Percentiles rank a stretch among this genome's conserved stretches.
These are phyloP conservation scores for Anthonomus grandis DNA, from an alignment of 1,140 invertebrate species.

Conservation along the genomic window DNA sequence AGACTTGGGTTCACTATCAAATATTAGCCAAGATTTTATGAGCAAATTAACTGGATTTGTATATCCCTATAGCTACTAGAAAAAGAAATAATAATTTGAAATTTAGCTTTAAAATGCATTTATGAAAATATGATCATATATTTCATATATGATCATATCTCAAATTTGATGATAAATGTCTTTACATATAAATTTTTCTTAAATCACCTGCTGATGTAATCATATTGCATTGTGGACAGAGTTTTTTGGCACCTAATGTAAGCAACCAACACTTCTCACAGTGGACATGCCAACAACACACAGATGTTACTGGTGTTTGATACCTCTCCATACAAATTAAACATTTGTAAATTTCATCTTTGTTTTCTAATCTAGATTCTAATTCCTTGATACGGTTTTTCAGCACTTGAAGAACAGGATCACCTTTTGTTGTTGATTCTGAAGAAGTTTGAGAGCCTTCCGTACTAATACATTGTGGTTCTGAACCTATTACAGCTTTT, in stretches of 20 bases:
- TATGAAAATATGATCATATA: too few relatives aligned
- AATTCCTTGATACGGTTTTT: conserved; percentile 67
- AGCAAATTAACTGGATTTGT: neutral
- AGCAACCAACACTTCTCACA: conserved; percentile 93
- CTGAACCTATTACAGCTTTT: conserved; percentile 55
- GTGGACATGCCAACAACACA: conserved; percentile 95
- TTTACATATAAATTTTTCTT: conserved; percentile 85
- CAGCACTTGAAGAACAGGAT: conserved; percentile 71
- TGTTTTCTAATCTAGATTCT: conserved; percentile 51
- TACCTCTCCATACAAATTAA: conserved; percentile 86
- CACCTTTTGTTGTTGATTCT: conserved; percentile 43
- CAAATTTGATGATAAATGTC: too few relatives aligned
- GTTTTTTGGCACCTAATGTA: conserved; percentile 84
- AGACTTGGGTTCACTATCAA: too few relatives aligned
- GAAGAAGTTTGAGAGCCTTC: neutral
- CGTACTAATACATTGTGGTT: conserved; percentile 24
- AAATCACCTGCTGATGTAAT: conserved; percentile 87
- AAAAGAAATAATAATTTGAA: too few relatives aligned
- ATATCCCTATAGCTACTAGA: too few relatives aligned
- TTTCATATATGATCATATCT: too few relatives aligned
- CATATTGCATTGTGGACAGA: conserved; percentile 93
- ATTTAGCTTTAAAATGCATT: too few relatives aligned
- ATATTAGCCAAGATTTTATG: too few relatives aligned
- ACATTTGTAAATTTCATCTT: conserved; percentile 69
- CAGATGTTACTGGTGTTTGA: conserved; percentile 86